Percentiles rank a stretch among this genome's conserved stretches.
Conservation (phyloP, 1,140 invertebrate genomes). For the Solenopsis fugax region DNA sequence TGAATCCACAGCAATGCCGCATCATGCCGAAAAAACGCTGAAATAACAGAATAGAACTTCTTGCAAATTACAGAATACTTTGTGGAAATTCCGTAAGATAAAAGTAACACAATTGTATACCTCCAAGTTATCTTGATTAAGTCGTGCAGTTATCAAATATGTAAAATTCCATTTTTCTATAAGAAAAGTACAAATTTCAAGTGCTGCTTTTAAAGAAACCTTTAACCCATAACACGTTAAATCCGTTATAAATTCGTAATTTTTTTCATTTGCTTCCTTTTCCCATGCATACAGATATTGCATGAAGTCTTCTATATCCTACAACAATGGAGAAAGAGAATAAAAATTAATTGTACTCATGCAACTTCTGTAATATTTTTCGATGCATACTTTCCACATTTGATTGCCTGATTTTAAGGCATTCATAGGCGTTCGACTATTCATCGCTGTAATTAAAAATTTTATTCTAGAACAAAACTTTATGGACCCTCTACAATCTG, state of each 20-base stretch:
- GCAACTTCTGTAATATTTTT: background rate
- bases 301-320: background rate
- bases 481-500: background rate
- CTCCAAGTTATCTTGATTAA: background rate
- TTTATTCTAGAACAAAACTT: background rate
- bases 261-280: background rate
- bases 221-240: background rate
- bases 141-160: background rate
- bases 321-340: background rate
- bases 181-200: background rate
- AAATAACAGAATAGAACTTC: background rate
- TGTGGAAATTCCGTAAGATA: background rate
- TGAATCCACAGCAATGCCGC: conserved; percentile 5
- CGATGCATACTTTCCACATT: background rate
- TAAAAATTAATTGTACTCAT: too few relatives aligned
- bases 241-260: background rate
- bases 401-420: background rate
- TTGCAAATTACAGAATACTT: background rate
- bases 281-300: background rate
- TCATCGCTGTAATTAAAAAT: background rate
- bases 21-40: conserved; percentile 36
- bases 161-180: background rate
- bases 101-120: background rate
- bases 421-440: background rate
- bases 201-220: background rate